A percentile compares a stretch with the other conserved stretches of the same genome.
These are phyloP conservation scores for Trichopria drosophilae DNA, from an alignment of 2,888 invertebrate genomes.

Conservation along the genomic window DNA sequence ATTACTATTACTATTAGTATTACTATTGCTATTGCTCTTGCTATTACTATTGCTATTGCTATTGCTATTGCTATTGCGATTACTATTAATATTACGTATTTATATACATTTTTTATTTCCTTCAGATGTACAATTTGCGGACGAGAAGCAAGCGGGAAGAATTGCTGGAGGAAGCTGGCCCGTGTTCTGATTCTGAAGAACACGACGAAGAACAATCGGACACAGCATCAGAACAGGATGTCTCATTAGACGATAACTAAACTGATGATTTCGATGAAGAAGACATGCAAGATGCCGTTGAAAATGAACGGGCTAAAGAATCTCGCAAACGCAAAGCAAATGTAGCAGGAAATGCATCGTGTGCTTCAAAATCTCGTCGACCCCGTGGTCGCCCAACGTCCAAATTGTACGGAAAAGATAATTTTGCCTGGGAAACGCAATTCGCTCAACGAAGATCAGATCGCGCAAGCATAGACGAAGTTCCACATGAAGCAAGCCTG, in stretches of 20 bases:
- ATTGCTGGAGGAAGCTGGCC: conserved; percentile 13
- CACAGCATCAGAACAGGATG: no score
- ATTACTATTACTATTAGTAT: no score
- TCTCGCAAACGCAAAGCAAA: no score
- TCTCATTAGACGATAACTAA: no score
- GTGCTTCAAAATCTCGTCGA: no score
- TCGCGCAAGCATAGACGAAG: conserved; percentile 15
- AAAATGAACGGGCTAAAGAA: no score
- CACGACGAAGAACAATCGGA: no score
- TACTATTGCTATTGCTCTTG: no score
- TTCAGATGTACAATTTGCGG: conserved; percentile 13
- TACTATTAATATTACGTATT: neutral
- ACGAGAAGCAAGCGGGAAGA: conserved; percentile 8
- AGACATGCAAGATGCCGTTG: no score
- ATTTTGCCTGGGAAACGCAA: conserved; percentile 12
- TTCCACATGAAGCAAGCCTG: conserved; percentile 15
- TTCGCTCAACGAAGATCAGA: conserved; percentile 15
- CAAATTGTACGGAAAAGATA: conserved; percentile 16
- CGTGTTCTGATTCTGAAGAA: no score
- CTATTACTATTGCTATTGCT: neutral
- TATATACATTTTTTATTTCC: conserved; percentile 13
- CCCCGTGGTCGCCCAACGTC: conserved; percentile 9
- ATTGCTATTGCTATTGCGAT: neutral
- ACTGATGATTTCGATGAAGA: no score
- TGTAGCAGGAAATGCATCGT: no score